Evolutionary conservation across 2,888 invertebrate species (phyloP), one percentile per base, ranked within the genome.

Genomic region (Diachrysia chrysitis): DNA sequence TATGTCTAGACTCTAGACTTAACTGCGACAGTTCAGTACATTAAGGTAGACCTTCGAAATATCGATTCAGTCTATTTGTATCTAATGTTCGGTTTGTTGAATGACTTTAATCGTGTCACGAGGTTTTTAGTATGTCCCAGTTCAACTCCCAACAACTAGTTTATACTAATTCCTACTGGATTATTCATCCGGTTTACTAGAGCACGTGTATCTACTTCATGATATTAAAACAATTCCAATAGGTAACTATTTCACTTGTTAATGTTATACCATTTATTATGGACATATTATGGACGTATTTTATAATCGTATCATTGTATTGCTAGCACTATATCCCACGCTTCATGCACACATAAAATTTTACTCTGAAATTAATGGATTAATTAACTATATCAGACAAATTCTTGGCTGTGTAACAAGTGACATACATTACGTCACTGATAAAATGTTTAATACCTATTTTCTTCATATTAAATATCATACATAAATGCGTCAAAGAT

Each of bases 101-200:
- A 21, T 54, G 58, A 23, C 35, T 59, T 59, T 68, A 48, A 64
- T 64, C 48, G 61, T 56, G 54, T 21, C 64, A 58, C 78, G 74
- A 68, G 79, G 75, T 74, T 64, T 37, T 12, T 46, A 14, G 53
- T 29, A 58, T 70, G 67, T 56, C 59, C 63, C 35, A 48, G 60
- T 32, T 7, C 46, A 66, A 79, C 73, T 82, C 79, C 68, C 66
- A 71, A 32, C 32, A 32, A 66, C 68, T 65, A 71, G 76, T 71
- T 69, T 53, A 14, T 55, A 37, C 62, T 69, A 66, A 78, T 71
- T 17, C 54, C 56, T 46, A 68, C 68, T 57, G 63, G 68, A 54
- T 10, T 51, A 73, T 73, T 79, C 65, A 42, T 16, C 5, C 5
- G 16, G 42, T 6, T 14, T 42, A 42, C 37, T 37, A 37, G 37